These are phyloP conservation scores for Lasioglossum baleicum DNA, from an alignment of 1,140 invertebrate species.

Conservation along the genomic window DNA sequence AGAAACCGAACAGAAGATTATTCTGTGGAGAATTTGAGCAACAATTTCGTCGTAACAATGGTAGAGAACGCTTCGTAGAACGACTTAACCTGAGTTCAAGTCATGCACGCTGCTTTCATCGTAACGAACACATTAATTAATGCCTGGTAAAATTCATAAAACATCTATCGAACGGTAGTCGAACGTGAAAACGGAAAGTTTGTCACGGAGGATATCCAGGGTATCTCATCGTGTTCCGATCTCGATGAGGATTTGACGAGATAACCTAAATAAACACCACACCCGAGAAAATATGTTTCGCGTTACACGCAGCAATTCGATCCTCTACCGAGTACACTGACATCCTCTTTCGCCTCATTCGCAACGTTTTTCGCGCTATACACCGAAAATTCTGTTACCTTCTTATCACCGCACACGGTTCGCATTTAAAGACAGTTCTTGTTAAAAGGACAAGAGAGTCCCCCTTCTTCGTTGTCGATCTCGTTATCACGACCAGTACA, in stretches of 20 bases:
- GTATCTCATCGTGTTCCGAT: slow-evolving; percentile 35
- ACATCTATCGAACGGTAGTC: background rate
- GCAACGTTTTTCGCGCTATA: background rate
- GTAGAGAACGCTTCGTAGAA: no score
- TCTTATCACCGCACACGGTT: slow-evolving; percentile 14
- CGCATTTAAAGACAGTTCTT: slow-evolving; percentile 19
- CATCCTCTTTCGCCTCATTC: slow-evolving; percentile 18
- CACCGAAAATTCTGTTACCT: slow-evolving; percentile 15
- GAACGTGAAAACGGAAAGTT: slow-evolving; percentile 9
- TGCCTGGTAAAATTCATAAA: background rate
- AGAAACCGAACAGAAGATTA: background rate
- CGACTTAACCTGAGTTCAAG: slow-evolving; percentile 35
- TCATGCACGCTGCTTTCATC: slow-evolving; percentile 28
- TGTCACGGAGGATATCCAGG: slow-evolving; percentile 18
- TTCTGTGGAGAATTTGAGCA: no score
- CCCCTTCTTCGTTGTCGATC: no score
- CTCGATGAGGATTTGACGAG: slow-evolving; percentile 8
- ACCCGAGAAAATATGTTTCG: slow-evolving; percentile 10
- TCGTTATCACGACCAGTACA: no score
- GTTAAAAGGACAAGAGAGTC: no score
- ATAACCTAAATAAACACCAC: slow-evolving; percentile 45
- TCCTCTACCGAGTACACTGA: slow-evolving; percentile 19
- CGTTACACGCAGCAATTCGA: slow-evolving; percentile 31
- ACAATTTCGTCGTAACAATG: no score
- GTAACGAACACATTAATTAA: background rate